phyloP scores from a whole-genome alignment of 2,888 invertebrate species.

The Cheilosia vernalis region DNA sequence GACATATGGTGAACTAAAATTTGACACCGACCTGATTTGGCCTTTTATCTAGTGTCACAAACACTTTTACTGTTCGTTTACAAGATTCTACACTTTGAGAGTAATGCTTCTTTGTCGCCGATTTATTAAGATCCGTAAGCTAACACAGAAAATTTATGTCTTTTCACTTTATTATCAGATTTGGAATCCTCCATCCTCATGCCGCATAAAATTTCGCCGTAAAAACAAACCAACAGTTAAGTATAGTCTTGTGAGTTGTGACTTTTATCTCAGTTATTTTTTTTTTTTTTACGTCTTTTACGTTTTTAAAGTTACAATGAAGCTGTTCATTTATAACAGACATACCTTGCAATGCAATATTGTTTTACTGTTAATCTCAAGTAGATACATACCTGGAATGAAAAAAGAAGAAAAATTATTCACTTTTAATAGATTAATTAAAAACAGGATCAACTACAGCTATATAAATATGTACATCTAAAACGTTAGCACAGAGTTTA shows the following conservation, averaged over 20 bases:
- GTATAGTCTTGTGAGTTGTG: too few species aligned
- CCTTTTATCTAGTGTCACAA: background rate
- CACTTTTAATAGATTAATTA: constrained; percentile 31
- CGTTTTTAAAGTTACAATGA: background rate
- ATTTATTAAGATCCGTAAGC: constrained; percentile 25
- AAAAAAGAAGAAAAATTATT: constrained; percentile 16
- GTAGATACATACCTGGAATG: constrained; percentile 51
- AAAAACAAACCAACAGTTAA: background rate
- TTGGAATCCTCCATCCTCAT: background rate
- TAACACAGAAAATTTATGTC: constrained; percentile 5
- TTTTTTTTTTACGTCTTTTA: background rate
- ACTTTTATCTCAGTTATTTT: background rate
- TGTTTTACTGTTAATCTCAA: constrained; percentile 11
- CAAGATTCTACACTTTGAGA: background rate
- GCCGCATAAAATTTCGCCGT: background rate
- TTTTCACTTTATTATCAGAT: constrained; percentile 16
- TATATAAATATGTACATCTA: background rate
- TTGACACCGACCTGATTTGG: too few species aligned
- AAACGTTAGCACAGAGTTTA: constrained; percentile 1
- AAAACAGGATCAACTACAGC: constrained; percentile 2
- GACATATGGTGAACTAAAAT: too few species aligned
- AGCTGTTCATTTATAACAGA: background rate
- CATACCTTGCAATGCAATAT: constrained; percentile 21
- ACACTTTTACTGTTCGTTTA: background rate
- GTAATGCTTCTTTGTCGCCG: background rate